These are phyloP conservation scores for Orcinus orca DNA, from an alignment of 2,113 vertebrate species.

Conservation along the genomic window DNA sequence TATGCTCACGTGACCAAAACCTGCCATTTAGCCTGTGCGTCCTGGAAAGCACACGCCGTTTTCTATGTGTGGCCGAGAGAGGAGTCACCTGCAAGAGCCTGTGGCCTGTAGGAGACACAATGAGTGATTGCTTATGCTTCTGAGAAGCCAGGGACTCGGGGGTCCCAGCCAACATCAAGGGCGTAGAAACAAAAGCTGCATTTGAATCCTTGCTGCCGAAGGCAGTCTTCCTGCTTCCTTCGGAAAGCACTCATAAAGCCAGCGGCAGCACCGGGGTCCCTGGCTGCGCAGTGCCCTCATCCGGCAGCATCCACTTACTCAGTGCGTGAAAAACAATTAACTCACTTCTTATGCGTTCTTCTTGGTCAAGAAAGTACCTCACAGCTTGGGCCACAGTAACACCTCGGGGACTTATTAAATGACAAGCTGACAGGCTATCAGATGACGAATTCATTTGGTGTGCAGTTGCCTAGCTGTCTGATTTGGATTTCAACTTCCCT, in stretches of 20 bases:
- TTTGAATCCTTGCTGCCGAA: background rate
- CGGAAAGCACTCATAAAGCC: background rate
- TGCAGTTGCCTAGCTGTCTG: background rate
- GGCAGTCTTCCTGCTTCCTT: background rate
- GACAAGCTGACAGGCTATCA: background rate
- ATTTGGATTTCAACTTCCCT: conserved; percentile 34
- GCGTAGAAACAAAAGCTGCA: background rate
- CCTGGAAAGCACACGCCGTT: background rate
- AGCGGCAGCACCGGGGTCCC: accelerated
- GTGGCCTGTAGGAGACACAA: background rate
- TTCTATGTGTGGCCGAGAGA: background rate
- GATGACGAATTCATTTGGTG: background rate
- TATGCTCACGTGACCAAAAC: background rate
- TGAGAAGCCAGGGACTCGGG: background rate
- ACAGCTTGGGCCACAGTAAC: background rate
- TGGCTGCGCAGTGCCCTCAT: background rate
- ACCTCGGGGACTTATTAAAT: background rate
- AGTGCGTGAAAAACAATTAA: background rate
- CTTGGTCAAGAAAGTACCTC: background rate
- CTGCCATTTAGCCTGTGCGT: background rate
- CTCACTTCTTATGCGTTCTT: background rate
- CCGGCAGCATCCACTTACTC: background rate
- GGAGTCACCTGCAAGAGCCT: background rate
- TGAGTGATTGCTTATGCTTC: accelerated
- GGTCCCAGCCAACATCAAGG: background rate